Percentiles rank a stretch among this genome's conserved stretches.
Conservation (phyloP, 2,888 invertebrate genomes). For the Eilema sororculum region DNA sequence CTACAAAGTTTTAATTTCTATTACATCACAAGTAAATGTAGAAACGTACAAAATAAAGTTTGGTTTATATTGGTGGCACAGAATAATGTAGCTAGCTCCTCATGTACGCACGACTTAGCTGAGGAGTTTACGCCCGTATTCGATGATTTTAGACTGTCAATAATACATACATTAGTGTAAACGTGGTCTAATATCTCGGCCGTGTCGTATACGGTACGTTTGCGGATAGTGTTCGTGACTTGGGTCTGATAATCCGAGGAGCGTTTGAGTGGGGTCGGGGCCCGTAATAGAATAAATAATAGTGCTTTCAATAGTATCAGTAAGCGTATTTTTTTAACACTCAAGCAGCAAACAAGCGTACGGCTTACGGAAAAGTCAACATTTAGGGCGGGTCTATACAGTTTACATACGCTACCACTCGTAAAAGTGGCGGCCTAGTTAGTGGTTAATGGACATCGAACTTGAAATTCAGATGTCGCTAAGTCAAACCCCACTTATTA, state of each 20-base stretch:
- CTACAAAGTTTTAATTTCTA: neutral
- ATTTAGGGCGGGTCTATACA: neutral
- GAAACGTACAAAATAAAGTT: neutral
- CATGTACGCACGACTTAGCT: neutral
- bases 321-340: neutral
- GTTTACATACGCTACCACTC: neutral
- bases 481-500: neutral
- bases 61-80: neutral
- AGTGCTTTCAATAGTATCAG: slow-evolving; percentile 13
- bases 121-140: neutral
- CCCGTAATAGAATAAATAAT: slow-evolving; percentile 21
- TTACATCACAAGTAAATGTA: neutral
- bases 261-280: slow-evolving; percentile 31
- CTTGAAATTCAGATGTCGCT: neutral
- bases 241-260: slow-evolving; percentile 47
- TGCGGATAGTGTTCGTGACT: slow-evolving; percentile 65
- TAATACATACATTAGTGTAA: slow-evolving; percentile 46
- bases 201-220: slow-evolving; percentile 45
- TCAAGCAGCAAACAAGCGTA: neutral
- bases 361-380: neutral
- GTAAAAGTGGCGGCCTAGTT: neutral
- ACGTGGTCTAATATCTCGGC: slow-evolving; percentile 58
- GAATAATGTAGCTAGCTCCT: neutral
- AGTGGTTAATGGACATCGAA: neutral
- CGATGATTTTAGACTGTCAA: neutral